phyloP scores from a whole-genome alignment of 2,888 invertebrate genomes.

The Heliconius charithonia region DNA sequence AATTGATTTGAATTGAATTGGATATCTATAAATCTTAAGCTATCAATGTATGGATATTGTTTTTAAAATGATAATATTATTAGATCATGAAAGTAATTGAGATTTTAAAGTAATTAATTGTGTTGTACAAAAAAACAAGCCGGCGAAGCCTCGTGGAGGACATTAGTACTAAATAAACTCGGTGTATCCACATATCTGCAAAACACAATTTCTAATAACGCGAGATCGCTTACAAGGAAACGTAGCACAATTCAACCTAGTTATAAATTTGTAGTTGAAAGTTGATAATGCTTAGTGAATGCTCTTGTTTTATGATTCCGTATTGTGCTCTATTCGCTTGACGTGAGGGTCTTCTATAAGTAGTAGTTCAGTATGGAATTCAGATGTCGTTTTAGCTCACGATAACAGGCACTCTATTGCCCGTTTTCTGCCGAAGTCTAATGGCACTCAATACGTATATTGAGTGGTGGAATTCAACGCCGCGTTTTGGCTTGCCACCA shows the following conservation, averaged over 20 bases:
- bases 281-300: conserved; percentile 4
- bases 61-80: too few relatives aligned
- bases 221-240: not conserved
- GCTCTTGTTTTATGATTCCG: conserved; percentile 3
- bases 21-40: too few relatives aligned
- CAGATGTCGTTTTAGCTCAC: not conserved
- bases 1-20: too few relatives aligned
- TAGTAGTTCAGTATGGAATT: not conserved
- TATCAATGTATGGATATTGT: too few relatives aligned
- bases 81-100: too few relatives aligned
- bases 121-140: too few relatives aligned
- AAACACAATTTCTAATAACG: not conserved
- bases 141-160: too few relatives aligned
- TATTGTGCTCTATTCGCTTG: not conserved
- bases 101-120: too few relatives aligned
- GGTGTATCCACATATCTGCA: not conserved
- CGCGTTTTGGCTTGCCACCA: too few relatives aligned
- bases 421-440: too few relatives aligned
- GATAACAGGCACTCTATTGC: not conserved
- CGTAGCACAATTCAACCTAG: not conserved
- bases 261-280: conserved; percentile 1
- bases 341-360: not conserved
- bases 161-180: not conserved
- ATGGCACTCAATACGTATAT: too few relatives aligned
- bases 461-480: too few relatives aligned